phyloP scores from a whole-genome alignment of 2,113 vertebrate species.

The Sterrhoptilus dennistouni region DNA sequence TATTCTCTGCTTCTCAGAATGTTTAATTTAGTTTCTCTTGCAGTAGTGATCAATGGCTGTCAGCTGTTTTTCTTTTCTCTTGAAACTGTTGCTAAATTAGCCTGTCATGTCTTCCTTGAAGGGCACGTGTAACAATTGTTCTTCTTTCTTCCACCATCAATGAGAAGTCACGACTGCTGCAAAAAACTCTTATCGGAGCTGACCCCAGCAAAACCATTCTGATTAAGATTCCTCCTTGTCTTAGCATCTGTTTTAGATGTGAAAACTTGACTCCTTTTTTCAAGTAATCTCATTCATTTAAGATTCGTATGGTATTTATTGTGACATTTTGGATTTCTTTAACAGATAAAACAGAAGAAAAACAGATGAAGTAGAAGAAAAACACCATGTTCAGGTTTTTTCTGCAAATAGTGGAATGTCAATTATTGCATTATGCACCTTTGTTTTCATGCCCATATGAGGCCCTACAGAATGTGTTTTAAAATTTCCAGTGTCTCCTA shows the following conservation, averaged over 20 bases:
- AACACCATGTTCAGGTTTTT: rapidly evolving
- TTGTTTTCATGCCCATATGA: not conserved
- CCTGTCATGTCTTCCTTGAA: not conserved
- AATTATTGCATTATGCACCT: not conserved
- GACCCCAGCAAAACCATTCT: not conserved
- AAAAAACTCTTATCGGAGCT: not conserved
- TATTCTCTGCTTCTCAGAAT: not conserved
- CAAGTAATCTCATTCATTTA: not conserved
- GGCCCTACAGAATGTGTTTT: not conserved
- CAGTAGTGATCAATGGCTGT: not conserved
- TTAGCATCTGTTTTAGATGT: not conserved
- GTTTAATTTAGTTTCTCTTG: not conserved
- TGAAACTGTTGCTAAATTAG: not conserved
- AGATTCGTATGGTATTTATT: not conserved
- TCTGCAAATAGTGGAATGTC: not conserved
- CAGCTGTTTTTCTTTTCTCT: not conserved
- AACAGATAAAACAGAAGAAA: not conserved
- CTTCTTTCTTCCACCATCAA: not conserved
- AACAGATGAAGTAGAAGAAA: not conserved
- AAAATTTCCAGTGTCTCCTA: not conserved
- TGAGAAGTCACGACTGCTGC: not conserved
- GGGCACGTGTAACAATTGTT: not conserved
- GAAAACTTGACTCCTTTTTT: not conserved
- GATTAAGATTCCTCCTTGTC: not conserved
- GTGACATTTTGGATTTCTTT: not conserved